Base-by-base conservation (phyloP, 1,140 invertebrate species). In the Conopomorpha cramerella region DNA sequence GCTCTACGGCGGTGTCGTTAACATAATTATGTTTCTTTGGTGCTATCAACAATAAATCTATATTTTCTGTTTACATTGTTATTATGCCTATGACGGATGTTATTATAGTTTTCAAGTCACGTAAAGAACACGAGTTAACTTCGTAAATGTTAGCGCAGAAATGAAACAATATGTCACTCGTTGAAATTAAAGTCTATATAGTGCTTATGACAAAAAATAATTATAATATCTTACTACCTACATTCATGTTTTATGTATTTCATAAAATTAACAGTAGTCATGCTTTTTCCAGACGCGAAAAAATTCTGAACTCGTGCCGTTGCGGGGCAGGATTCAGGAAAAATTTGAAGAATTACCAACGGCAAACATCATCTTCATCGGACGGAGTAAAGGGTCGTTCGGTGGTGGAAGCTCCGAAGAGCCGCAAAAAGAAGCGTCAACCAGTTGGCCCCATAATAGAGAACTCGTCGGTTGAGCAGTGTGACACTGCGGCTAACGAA, bases 341-440 rank as follows among this genome's bases (percentile, higher is more conserved):
- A 31, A 55, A 41, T 7, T 37, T 66, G 6, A 58, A 53, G 16
- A 45, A 62, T n/a, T 64, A 57, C 33, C 51, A 66, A 13, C 51
- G 62, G 2, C 74, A 74, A 33, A 55, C 60, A 0, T 73, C 65
- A 0, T 62, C 74, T 1, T 76, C 71, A 0, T 72, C 71, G 0
- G 71, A 76, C 27, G 50, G 57, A 13, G 18, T 51, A 4, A 23
- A 23, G 19, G 19, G 10, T 4, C 4, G 10, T 10, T 6, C 4
- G 19, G 19, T 6, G 4, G 19, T 6, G 10, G 19, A 23, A 10
- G 19, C 19, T 23, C 19, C 19, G 19, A 6, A 6, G 4, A 23
- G 10, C 19, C 4, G 10, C 19, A 10, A 23, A 10, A 10, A 23
- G 19, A 23, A 23, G 4, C 19, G 4, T n/a, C n/a, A n/a, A n/a